Base-by-base conservation (phyloP, 1,140 invertebrate genomes). In the Drosophila sproati region DNA sequence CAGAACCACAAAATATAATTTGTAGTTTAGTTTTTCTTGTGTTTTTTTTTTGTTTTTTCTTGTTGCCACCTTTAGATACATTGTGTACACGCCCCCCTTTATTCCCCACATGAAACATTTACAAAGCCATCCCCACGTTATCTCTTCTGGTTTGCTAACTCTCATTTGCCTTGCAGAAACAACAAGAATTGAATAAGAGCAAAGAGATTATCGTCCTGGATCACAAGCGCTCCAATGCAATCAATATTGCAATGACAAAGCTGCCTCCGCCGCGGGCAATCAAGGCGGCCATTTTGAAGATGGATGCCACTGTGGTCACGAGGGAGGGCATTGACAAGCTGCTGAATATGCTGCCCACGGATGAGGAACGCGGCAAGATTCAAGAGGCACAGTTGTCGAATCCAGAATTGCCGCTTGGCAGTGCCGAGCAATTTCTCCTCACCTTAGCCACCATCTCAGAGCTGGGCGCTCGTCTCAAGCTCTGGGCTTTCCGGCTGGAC, bases 171-270 rank as follows among this genome's bases (percentile, higher is more conserved):
- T 89, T 82, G 54, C 94, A 98, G 97, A 98, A 98, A 95, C 95
- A 98, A 94, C 96, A 97, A 93, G 97, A 98, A 93, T 94, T 96
- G 93, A 98, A 97, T 92, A 99, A 98, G 92, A 99, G 97, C 91
- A 97, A 98, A 93, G 97, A 98, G 93, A 96, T 99, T 62, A 97
- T 99, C 48, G 98, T 99, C 32, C 94, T 99, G 91, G 98, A 99
- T 93, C 96, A 98, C 29, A 99, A 99, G 92, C 94, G 99, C 75
- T 99, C 98, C 2, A 99, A 99, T 93, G 98, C 98, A 7, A 99
- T 99, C 78, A 99, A 99, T 93, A 99, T 99, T 87, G 98, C 98
- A n/a, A 98, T 99, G 96, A 99, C 98, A 6, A 99, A 99, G 92
- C 93, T 99, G 74, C 99, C 99, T 31, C 98, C 98, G 4, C 97